phyloP scores from a whole-genome alignment of 2,888 invertebrate species.

The Iselma pallidipennis region DNA sequence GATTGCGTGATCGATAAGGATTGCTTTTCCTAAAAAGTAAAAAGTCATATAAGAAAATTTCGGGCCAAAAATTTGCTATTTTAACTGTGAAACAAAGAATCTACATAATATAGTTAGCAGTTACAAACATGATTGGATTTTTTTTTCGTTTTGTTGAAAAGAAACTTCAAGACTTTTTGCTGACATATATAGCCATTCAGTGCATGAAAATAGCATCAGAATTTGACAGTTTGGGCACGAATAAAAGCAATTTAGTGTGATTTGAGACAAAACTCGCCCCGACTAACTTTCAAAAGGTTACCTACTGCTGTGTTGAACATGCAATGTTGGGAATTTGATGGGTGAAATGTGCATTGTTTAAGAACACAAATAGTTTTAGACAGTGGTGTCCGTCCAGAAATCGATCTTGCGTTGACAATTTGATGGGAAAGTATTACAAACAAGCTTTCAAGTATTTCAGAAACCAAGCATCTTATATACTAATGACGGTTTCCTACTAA shows the following conservation, averaged over 20 bases:
- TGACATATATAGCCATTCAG: neutral
- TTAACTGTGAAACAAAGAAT: neutral
- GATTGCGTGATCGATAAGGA: constrained; percentile 32
- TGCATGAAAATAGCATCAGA: neutral
- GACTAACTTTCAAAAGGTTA: neutral
- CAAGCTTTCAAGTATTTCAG: too few species aligned
- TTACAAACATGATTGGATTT: too few species aligned
- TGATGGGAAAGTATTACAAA: too few species aligned
- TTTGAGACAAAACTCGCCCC: neutral
- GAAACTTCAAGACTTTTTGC: too few species aligned
- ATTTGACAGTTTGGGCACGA: neutral
- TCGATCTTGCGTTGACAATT: neutral
- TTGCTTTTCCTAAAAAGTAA: constrained; percentile 18
- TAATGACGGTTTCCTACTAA: too few species aligned
- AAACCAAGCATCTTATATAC: too few species aligned
- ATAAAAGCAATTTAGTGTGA: neutral
- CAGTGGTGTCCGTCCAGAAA: neutral
- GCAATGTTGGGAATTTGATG: neutral
- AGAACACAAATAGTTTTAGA: neutral
- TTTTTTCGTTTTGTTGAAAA: too few species aligned
- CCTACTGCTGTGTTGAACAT: neutral
- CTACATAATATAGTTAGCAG: too few species aligned
- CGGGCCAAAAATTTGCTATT: neutral
- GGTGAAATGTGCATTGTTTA: neutral
- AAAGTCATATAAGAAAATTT: neutral